phyloP scores from a whole-genome alignment of 2,113 vertebrate species.

The Chinchilla lanigera region DNA sequence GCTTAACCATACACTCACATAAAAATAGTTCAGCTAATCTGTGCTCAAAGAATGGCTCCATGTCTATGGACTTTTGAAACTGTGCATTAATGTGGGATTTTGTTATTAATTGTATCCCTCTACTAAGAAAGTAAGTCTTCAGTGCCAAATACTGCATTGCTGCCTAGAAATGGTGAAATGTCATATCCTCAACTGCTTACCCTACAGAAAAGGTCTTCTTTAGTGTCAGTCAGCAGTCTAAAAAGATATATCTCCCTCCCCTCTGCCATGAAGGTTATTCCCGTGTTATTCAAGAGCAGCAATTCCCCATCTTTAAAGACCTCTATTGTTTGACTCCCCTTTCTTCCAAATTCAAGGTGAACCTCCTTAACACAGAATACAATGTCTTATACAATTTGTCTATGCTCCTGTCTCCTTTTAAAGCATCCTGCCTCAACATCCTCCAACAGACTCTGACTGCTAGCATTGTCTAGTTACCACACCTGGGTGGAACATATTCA shows the following conservation, averaged over 20 bases:
- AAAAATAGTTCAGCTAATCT: background rate
- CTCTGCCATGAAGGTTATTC: background rate
- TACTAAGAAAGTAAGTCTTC: background rate
- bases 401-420: background rate
- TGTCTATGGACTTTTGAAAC: background rate
- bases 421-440: background rate
- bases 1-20: background rate
- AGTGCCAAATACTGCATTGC: fast-evolving
- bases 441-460: background rate
- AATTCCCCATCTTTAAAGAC: background rate
- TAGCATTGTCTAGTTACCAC: background rate
- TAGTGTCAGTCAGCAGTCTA: background rate
- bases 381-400: background rate
- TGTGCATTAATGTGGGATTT: background rate
- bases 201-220: background rate
- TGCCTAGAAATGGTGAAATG: background rate
- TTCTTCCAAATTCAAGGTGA: background rate
- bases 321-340: background rate
- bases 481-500: background rate
- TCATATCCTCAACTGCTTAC: background rate
- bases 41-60: background rate
- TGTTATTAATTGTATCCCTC: background rate
- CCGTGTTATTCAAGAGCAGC: background rate
- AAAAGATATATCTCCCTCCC: background rate
- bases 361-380: background rate